These are phyloP conservation scores for Myrmecophaga tridactyla DNA, from an alignment of 2,113 vertebrate species.

Conservation along the genomic window DNA sequence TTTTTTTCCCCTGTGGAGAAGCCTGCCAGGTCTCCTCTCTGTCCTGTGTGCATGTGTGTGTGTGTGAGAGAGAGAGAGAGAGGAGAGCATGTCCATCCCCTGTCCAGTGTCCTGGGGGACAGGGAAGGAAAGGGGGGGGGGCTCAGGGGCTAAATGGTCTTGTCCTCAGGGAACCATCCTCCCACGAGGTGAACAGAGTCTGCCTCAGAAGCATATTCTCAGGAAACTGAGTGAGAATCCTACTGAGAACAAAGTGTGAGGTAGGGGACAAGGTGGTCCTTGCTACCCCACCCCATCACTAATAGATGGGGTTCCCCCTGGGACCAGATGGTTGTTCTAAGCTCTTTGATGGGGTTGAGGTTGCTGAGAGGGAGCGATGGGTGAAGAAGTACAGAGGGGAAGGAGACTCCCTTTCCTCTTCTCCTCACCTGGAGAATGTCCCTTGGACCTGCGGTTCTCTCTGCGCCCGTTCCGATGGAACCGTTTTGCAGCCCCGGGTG, in stretches of 20 bases:
- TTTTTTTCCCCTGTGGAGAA: neutral
- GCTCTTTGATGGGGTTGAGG: neutral
- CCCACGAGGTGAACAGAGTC: neutral
- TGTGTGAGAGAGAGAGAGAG: no score
- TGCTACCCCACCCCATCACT: neutral
- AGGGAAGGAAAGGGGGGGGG: neutral
- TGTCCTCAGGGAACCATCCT: neutral
- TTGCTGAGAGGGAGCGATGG: neutral
- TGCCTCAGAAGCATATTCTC: neutral
- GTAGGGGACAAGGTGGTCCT: neutral
- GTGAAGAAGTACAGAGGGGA: neutral
- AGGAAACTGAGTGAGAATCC: conserved; percentile 42
- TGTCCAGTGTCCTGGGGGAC: neutral
- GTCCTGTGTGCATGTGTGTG: neutral
- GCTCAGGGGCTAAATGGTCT: neutral
- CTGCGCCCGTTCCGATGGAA: neutral
- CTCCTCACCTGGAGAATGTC: neutral
- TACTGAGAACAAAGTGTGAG: neutral
- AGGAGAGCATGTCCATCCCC: neutral
- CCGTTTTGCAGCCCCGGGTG: neutral
- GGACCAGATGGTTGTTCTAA: neutral
- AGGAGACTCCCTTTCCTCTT: neutral
- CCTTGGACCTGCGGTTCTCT: neutral
- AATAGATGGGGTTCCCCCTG: neutral
- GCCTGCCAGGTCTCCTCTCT: neutral